Conservation (phyloP, 2,888 invertebrate genomes). For the Muscina levida region DNA sequence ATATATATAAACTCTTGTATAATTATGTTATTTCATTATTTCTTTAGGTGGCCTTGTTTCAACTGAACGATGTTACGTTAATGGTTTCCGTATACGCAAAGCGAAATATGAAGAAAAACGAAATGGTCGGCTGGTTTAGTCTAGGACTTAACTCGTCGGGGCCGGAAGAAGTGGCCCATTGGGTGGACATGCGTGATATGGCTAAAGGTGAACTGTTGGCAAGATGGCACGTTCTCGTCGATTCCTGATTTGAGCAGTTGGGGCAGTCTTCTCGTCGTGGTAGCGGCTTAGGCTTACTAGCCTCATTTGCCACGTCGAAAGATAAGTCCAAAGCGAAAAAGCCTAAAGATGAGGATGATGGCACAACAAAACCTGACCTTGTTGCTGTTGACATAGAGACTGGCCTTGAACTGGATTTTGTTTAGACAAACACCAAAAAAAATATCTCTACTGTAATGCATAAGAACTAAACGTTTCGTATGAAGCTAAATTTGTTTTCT, state of each 20-base stretch:
- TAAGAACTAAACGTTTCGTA: not conserved
- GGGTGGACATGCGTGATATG: conserved; percentile 94
- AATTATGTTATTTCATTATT: conserved; percentile 1
- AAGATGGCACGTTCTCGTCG: conserved; percentile 95
- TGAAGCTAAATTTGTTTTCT: conserved; percentile 38
- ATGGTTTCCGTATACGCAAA: conserved; percentile 97
- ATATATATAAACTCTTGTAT: too few species aligned
- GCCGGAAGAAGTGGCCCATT: conserved; percentile 94
- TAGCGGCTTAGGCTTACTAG: conserved; percentile 74
- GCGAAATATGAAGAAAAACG: conserved; percentile 94
- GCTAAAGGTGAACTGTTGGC: conserved; percentile 93
- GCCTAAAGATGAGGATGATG: conserved; percentile 69
- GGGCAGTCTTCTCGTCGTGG: conserved; percentile 78
- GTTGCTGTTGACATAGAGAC: conserved; percentile 79
- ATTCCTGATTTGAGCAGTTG: conserved; percentile 84
- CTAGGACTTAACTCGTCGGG: conserved; percentile 95
- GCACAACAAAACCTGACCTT: conserved; percentile 70
- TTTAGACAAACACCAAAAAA: conserved; percentile 68
- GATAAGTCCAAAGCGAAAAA: conserved; percentile 77
- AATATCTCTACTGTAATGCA: conserved; percentile 8
- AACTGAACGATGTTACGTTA: conserved; percentile 95
- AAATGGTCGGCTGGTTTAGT: conserved; percentile 98
- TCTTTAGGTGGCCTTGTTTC: conserved; percentile 93
- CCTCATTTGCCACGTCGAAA: conserved; percentile 75
- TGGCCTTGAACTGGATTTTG: conserved; percentile 78